Evolutionary conservation across 92 coral and sea anemone genomes (phyloP).

Genomic region (Zoanthus solanderi): DNA sequence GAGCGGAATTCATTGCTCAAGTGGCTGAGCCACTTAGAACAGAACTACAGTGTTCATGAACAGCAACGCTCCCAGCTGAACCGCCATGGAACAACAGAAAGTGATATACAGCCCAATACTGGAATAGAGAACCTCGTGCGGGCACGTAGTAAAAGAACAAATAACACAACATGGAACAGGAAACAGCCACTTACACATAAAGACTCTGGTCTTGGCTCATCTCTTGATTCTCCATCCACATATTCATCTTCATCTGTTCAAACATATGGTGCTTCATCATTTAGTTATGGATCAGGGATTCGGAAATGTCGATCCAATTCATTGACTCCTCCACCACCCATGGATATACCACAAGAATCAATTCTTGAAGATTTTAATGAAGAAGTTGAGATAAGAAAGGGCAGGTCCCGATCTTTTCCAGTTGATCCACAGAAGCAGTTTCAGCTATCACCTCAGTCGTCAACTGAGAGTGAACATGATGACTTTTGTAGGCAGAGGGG

Average conservation of each 20-base stretch:
- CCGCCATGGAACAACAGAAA: conserved; percentile 61
- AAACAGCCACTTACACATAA: conserved; percentile 90
- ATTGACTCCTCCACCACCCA: conserved; percentile 87
- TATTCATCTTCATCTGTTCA: conserved; percentile 57
- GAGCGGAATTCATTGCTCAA: conserved; percentile 82
- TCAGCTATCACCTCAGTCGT: conserved; percentile 96
- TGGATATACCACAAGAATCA: conserved; percentile 80
- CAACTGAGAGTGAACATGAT: conserved; percentile 94
- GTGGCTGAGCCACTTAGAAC: conserved; percentile 94
- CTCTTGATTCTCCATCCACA: conserved; percentile 78
- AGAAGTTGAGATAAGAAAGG: conserved; percentile 92
- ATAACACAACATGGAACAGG: conserved; percentile 78
- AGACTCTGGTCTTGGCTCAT: conserved; percentile 95
- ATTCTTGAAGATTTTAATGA: conserved; percentile 73
- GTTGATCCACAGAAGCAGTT: conserved; percentile 92
- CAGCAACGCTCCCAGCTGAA: conserved; percentile 67
- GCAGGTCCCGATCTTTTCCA: conserved; percentile 99
- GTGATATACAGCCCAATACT: conserved; percentile 83
- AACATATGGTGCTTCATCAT: conserved; percentile 56
- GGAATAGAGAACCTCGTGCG: conserved; percentile 88
- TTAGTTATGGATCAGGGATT: conserved; percentile 56
- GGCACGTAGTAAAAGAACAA: conserved; percentile 72
- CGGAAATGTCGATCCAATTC: conserved; percentile 83
- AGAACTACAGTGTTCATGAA: conserved; percentile 82
- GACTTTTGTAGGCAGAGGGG: conserved; percentile 75